Evolutionary conservation across 1,140 invertebrate genomes (phyloP).

Genomic region (Drosophila parvula): DNA sequence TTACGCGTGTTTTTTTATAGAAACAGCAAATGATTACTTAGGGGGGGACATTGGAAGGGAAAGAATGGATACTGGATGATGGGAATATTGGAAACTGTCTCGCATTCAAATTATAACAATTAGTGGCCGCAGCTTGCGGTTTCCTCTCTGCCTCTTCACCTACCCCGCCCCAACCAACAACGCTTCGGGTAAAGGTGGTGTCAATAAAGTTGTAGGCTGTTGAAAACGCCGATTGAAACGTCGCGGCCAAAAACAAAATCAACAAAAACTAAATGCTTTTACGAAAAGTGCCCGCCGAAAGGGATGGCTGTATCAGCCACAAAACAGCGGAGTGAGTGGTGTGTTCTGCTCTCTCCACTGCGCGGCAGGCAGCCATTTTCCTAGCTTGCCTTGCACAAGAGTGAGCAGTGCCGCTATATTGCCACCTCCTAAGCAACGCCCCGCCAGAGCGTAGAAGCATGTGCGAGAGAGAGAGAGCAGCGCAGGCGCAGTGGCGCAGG

Average conservation of each 20-base stretch:
- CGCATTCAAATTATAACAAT: constrained; percentile 65
- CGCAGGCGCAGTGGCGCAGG: constrained; percentile 57
- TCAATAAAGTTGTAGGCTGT: constrained; percentile 79
- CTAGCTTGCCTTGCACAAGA: constrained; percentile 27
- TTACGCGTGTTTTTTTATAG: constrained; percentile 50
- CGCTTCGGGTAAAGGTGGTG: constrained; percentile 56
- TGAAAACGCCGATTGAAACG: constrained; percentile 73
- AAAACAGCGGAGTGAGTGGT: constrained; percentile 23
- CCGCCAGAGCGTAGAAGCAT: constrained; percentile 16
- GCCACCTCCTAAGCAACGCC: constrained; percentile 49
- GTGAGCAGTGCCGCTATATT: constrained; percentile 47
- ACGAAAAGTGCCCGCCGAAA: constrained; percentile 34
- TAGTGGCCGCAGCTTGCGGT: constrained; percentile 50
- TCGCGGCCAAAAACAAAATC: constrained; percentile 77
- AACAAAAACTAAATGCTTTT: constrained; percentile 72
- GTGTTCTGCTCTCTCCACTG: constrained; percentile 67
- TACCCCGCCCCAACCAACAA: background rate
- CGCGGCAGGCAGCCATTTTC: constrained; percentile 71
- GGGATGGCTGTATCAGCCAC: background rate
- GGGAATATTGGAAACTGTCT: constrained; percentile 3
- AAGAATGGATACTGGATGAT: background rate
- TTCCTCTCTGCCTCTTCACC: constrained; percentile 5
- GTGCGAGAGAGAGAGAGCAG: constrained; percentile 32
- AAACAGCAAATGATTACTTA: constrained; percentile 31
- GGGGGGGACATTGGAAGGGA: background rate